Evolutionary conservation across 1,140 invertebrate genomes (phyloP), one percentile per base, ranked within the genome.

Genomic region (Calephelis virginiensis): DNA sequence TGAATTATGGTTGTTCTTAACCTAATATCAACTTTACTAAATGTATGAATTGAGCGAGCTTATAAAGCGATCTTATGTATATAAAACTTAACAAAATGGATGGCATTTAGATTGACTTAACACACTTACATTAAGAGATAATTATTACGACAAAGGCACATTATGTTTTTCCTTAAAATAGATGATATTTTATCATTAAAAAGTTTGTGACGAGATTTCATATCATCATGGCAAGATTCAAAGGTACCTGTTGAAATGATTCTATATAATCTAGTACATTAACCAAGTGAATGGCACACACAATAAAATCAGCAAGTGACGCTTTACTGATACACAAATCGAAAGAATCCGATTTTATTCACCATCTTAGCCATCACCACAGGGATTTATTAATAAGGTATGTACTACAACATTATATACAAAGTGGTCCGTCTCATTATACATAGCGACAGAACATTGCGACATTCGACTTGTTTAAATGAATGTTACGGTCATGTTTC

Each of bases 91-190:
- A 91, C 86, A 89, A 90, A 88, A 79, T 89, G 88, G 86, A 91
- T 91, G 88, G 88, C 88, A 90, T 90, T 88, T 85, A 86, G 86
- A 86, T 86, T 90, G 88, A 90, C 89, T 91, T 91, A 90, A 87
- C 86, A 82, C 82, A 89, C 88, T 90, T 89, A 90, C 59, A 84
- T 75, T 85, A 86, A 80, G 66, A 78, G 73, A 85, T 82, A 80
- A 86, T 86, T 83, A 83, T 88, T 84, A 89, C 81, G 84, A 85
- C 77, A 78, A 89, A 88, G 86, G 85, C 85, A 89, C 86, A 81
- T 87, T 73, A 82, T 75, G 73, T 75, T 78, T 82, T 82, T 78
- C 76, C 70, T 79, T 72, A 75, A 65, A 80, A 80, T 83, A 84
- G 82, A 83, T 77, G 73, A 72, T 77, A 78, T 73, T 67, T 28